phyloP scores from a whole-genome alignment of 2,113 vertebrate genomes.

The Chiloscyllium plagiosum region DNA sequence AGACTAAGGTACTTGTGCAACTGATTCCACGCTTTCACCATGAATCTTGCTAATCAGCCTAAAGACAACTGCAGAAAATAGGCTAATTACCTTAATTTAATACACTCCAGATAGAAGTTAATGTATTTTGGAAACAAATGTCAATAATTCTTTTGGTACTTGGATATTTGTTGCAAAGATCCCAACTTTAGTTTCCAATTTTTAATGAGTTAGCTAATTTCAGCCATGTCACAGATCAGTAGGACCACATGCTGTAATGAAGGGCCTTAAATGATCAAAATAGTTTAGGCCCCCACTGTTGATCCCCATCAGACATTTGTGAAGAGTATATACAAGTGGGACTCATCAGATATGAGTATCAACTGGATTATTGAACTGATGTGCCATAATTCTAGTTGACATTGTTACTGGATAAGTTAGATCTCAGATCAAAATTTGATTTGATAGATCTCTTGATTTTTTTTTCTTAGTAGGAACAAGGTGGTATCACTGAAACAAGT shows the following conservation, averaged over 20 bases:
- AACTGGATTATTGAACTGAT: neutral
- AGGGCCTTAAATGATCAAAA: neutral
- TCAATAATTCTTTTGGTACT: neutral
- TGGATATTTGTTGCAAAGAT: neutral
- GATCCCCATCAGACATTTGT: neutral
- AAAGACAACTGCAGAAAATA: neutral
- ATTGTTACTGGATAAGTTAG: no score
- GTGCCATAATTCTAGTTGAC: no score
- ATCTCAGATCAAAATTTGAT: no score
- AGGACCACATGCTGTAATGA: neutral
- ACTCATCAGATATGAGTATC: neutral
- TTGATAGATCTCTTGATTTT: no score
- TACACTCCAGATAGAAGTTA: neutral
- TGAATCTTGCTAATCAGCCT: neutral
- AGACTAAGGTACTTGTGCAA: neutral
- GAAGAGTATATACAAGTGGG: neutral
- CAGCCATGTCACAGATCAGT: neutral
- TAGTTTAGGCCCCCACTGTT: neutral
- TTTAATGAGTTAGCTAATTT: neutral
- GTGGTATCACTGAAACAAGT: no score
- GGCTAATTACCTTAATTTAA: neutral
- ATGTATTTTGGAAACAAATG: neutral
- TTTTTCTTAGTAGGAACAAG: no score
- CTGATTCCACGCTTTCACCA: neutral
- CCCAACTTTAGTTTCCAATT: neutral